Evolutionary conservation across 2,888 invertebrate species (phyloP), one percentile per base, ranked within the genome.

Genomic region (Ceramica pisi): DNA sequence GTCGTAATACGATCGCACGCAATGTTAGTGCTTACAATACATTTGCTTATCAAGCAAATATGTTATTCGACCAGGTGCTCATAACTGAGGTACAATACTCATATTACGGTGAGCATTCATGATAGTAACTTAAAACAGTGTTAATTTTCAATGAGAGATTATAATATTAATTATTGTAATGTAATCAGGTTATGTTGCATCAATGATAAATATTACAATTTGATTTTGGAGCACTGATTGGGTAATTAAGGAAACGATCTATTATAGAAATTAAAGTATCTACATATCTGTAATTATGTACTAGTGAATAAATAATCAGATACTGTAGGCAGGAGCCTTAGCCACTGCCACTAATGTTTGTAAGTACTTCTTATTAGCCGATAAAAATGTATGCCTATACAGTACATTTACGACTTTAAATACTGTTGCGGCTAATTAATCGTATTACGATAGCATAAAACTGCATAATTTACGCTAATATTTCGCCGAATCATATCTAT

Each of bases 1-100:
- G 66, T 60, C 72, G 66, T 78, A 79, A 71, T 46, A 41, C 12
- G 81, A 76, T 50, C 16, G 59, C 7, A 56, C 21, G 9, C 21
- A 55, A 62, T 31, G n/a, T 65, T 23, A 23, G 19, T 60, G 60
- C 51, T 51, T 44, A 60, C 56, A 35, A 4, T 38, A 57, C n/a
- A 64, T 53, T 23, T 53, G 73, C 63, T 67, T 64, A 57, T 2
- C 12, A 48, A 64, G 73, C 73, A 61, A 8, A 51, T 64, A 41
- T 12, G 8, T 55, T 46, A 51, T 10, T 19, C 2, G 31, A n/a
- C 77, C 71, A 78, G 65, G 82, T 78, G 82, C 3, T 64, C 44
- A 48, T 60, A 46, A 46, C 16, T 19, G 1, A 46, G 46, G 44
- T 44, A 44, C 19, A 38, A 16, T 44, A 44, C 44, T 16, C 3